A percentile compares a stretch with the other conserved stretches of the same genome.
phyloP scores from a whole-genome alignment of 2,888 invertebrate species.

The Alviniconcha strummeri region DNA sequence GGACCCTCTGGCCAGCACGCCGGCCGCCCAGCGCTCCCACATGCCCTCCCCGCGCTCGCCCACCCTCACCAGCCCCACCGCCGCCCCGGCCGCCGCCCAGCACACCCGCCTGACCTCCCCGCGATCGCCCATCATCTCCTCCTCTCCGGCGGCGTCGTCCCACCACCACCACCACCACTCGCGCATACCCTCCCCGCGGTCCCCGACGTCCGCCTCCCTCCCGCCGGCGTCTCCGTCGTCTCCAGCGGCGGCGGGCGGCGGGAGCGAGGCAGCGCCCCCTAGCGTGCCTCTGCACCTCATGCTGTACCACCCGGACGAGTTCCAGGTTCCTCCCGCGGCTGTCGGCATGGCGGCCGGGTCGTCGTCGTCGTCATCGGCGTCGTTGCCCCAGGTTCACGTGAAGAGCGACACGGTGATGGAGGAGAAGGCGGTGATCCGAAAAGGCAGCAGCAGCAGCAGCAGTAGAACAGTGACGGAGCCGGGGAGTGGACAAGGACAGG shows the following conservation, averaged over 20 bases:
- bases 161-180: background rate
- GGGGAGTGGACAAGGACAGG: too few species aligned
- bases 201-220: background rate
- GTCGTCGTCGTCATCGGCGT: conserved; percentile 20
- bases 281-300: conserved; percentile 36
- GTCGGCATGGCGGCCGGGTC: conserved; percentile 10
- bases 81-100: background rate
- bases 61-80: background rate
- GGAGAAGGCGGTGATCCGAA: conserved; percentile 41
- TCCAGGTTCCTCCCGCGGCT: conserved; percentile 42
- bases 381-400: conserved; percentile 44
- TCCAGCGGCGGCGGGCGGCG: background rate
- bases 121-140: background rate
- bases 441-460: background rate
- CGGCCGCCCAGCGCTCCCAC: conserved; percentile 7
- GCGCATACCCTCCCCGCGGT: background rate
- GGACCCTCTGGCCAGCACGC: background rate
- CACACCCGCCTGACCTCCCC: background rate
- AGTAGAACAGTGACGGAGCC: background rate
- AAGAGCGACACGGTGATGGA: conserved; percentile 39
- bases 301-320: conserved; percentile 45
- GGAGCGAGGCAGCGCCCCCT: background rate
- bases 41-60: background rate
- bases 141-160: background rate
- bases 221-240: background rate